phyloP scores from a whole-genome alignment of 2,797 vertebrate species.

The Sebastes aleutianus region DNA sequence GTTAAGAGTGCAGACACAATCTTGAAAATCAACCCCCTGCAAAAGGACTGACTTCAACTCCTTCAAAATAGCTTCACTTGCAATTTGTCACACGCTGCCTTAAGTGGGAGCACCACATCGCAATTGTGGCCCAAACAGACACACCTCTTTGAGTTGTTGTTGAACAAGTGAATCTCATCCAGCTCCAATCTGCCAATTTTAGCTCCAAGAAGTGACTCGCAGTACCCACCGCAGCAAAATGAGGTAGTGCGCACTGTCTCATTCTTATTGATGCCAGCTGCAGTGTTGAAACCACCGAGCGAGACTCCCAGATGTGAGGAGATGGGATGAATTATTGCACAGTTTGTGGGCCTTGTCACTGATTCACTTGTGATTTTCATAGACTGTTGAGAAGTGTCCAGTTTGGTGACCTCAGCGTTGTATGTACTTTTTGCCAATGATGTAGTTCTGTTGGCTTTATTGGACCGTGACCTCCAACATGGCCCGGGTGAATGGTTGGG shows the following conservation, averaged over 20 bases:
- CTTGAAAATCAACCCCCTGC: background rate
- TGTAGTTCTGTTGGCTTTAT: background rate
- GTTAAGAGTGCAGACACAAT: background rate
- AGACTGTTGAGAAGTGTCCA: background rate
- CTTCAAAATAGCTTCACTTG: background rate
- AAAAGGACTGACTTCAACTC: background rate
- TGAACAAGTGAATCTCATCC: background rate
- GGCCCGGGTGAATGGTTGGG: background rate
- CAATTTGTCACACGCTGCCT: background rate
- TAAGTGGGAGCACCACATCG: background rate
- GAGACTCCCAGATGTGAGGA: conserved; percentile 15
- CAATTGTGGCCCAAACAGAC: background rate
- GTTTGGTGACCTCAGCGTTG: background rate
- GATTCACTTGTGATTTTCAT: background rate
- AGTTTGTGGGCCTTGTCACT: background rate
- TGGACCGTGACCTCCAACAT: background rate
- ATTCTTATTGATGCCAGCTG: conserved; percentile 45
- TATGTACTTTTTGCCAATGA: background rate
- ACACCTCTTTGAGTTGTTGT: background rate
- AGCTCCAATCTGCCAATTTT: background rate
- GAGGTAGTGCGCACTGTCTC: conserved; percentile 16
- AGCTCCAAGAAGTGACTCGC: conserved; percentile 22
- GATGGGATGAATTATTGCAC: background rate
- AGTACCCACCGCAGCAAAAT: conserved; percentile 32
- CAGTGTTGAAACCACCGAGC: background rate